Conservation (phyloP, 2,113 vertebrate genomes). For the Onychostoma macrolepis region DNA sequence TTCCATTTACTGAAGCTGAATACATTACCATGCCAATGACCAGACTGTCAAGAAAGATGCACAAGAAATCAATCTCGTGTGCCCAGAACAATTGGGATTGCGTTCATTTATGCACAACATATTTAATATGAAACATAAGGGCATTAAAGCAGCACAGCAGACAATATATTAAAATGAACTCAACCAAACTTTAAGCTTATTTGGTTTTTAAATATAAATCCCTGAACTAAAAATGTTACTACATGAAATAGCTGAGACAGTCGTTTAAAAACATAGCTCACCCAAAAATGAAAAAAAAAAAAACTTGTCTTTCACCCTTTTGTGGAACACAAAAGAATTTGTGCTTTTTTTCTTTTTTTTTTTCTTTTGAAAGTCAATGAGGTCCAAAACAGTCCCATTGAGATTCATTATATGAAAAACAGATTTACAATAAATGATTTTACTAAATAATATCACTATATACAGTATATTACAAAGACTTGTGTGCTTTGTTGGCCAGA, state of each 20-base stretch:
- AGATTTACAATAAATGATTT: neutral
- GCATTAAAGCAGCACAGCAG: neutral
- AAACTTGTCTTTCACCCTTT: neutral
- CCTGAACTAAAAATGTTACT: neutral
- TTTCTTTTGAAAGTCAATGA: neutral
- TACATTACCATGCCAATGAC: conserved; percentile 63
- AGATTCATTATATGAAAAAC: neutral
- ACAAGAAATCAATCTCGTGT: conserved; percentile 47
- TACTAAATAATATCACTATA: neutral
- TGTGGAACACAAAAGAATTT: neutral
- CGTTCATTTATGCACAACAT: neutral
- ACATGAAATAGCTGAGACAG: neutral
- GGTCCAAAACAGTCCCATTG: neutral
- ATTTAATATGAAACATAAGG: conserved; percentile 37
- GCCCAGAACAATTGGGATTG: conserved; percentile 41
- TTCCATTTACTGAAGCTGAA: conserved; percentile 62
- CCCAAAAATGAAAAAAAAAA: too few species aligned
- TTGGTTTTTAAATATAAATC: neutral
- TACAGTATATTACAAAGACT: neutral
- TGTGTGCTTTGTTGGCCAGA: neutral
- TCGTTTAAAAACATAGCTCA: neutral
- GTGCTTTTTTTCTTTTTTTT: neutral
- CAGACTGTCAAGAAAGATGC: conserved; percentile 48
- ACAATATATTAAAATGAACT: neutral
- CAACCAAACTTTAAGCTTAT: neutral